These are phyloP conservation scores for Hippocampus guttulatus DNA, from an alignment of 2,113 vertebrate species.

Conservation along the genomic window DNA sequence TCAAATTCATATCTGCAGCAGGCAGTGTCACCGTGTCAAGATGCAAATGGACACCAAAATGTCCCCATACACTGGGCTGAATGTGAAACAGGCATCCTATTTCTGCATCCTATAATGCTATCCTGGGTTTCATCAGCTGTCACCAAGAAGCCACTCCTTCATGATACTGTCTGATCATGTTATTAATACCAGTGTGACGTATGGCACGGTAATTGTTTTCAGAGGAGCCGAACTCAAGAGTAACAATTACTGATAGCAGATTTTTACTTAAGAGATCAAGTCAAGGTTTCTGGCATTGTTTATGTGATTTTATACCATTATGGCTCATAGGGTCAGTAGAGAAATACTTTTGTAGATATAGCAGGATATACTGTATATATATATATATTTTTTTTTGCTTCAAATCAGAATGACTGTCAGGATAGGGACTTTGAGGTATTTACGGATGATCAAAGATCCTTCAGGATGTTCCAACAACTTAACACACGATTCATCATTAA, in stretches of 20 bases:
- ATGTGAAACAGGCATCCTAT: too few relatives aligned
- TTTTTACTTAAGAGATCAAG: background rate
- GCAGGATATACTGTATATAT: too few relatives aligned
- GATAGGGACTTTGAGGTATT: background rate
- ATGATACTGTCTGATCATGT: background rate
- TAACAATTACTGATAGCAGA: background rate
- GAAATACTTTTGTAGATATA: background rate
- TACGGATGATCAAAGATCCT: slow-evolving; percentile 7
- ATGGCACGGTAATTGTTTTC: background rate
- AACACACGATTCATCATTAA: slow-evolving; percentile 8
- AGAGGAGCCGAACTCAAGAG: background rate
- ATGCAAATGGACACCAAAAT: too few relatives aligned
- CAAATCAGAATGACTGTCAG: background rate
- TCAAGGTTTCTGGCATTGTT: background rate
- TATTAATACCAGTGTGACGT: background rate
- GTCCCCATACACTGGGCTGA: too few relatives aligned
- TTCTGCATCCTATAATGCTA: background rate
- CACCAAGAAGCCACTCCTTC: background rate
- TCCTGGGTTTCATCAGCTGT: background rate
- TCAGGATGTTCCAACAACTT: background rate
- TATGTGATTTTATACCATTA: background rate
- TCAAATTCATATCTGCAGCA: too few relatives aligned
- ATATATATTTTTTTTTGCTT: background rate
- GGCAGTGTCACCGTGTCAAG: too few relatives aligned
- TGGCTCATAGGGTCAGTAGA: background rate